Percentiles rank a stretch among this genome's conserved stretches.
phyloP scores from a whole-genome alignment of 2,113 vertebrate species.

The Todiramphus saurophagus region DNA sequence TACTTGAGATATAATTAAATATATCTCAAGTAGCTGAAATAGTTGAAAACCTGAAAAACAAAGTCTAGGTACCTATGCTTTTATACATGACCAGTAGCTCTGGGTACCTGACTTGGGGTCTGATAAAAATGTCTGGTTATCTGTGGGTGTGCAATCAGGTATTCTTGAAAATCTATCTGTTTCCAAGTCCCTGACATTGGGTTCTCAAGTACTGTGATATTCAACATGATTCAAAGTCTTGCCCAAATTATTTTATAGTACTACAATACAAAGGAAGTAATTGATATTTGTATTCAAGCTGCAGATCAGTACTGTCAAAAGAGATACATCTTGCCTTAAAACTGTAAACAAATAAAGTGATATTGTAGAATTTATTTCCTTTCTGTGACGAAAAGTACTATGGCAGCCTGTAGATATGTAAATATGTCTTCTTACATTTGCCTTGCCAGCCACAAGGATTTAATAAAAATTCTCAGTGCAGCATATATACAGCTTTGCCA shows the following conservation, averaged over 20 bases:
- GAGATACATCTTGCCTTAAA: not conserved
- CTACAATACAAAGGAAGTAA: not conserved
- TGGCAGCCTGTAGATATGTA: not conserved
- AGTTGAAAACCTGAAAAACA: not conserved
- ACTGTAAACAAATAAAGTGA: not conserved
- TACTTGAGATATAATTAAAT: not conserved
- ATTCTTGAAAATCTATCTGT: not conserved
- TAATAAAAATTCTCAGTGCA: not conserved
- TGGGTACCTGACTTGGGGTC: not conserved
- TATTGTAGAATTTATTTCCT: not conserved
- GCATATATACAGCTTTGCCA: not conserved
- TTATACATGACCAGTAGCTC: not conserved
- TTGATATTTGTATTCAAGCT: not conserved
- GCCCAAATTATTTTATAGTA: not conserved
- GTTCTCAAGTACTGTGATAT: not conserved
- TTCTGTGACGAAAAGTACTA: not conserved
- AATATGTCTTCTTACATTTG: not conserved
- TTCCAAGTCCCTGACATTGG: not conserved
- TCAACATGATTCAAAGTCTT: not conserved
- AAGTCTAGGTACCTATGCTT: not conserved
- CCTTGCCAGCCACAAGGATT: not conserved
- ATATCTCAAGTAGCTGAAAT: too few relatives aligned
- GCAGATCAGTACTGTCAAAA: not conserved
- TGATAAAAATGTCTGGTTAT: not conserved
- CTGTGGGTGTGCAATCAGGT: not conserved